Conservation (phyloP, 1,140 invertebrate species). For the Monomorium pharaonis region DNA sequence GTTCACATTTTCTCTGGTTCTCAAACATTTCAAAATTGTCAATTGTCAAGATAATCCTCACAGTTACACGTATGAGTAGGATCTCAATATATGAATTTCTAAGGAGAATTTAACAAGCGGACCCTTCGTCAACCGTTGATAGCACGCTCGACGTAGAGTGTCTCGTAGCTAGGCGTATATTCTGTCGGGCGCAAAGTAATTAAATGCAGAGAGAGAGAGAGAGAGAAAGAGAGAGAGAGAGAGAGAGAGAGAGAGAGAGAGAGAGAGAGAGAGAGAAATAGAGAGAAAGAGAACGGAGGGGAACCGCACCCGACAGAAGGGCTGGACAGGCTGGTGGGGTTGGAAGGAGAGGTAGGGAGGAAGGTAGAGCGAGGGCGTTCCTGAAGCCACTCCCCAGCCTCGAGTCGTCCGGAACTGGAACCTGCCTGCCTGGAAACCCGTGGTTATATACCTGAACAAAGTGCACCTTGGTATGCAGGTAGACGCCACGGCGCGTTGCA, state of each 20-base stretch:
- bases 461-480: slow-evolving; percentile 61
- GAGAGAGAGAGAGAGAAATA: not conserved
- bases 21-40: not conserved
- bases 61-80: not conserved
- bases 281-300: slow-evolving; percentile 4
- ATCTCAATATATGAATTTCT: slow-evolving; percentile 62
- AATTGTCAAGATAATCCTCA: not conserved
- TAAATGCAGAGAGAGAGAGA: slow-evolving; percentile 72
- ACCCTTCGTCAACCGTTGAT: slow-evolving; percentile 73
- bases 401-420: slow-evolving; percentile 67
- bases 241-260: not conserved
- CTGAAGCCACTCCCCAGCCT: slow-evolving; percentile 80
- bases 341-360: slow-evolving; percentile 66
- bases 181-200: slow-evolving; percentile 77
- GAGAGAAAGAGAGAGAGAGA: not conserved
- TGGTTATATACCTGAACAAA: slow-evolving; percentile 59
- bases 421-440: slow-evolving; percentile 70
- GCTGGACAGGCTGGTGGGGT: slow-evolving; percentile 60
- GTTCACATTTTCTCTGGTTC: not conserved
- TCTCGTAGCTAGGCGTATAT: slow-evolving; percentile 63
- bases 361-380: slow-evolving; percentile 80
- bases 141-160: slow-evolving; percentile 70
- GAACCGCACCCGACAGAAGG: slow-evolving; percentile 69
- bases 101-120: slow-evolving; percentile 70
- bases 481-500: slow-evolving; percentile 34